Evolutionary conservation across 2,888 invertebrate genomes (phyloP), one percentile per base, ranked within the genome.

Genomic region (Cremastobaeus sp.): DNA sequence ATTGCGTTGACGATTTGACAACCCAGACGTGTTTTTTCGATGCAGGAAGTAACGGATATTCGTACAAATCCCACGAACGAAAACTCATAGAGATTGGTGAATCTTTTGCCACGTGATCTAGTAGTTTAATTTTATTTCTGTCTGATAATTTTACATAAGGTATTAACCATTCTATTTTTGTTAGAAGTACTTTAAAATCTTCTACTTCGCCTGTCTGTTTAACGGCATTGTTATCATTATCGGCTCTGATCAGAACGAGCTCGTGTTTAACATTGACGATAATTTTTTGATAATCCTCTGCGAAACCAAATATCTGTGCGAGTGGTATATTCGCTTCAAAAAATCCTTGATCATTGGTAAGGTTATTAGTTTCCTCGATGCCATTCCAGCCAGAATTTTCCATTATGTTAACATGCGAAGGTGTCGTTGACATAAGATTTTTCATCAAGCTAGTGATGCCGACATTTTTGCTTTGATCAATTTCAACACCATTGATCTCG

Each of bases 401-500:
- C 8, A 21, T 6, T 3, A 21, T 3, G 2, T 20, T 43, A 21
- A 12, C 12, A 11, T 21, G n/a, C 8, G 1, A 5, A 2, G 12
- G 11, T 5, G 3, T 43, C 5, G 9, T 5, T 11, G 43, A 43
- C 2, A 21, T 25, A 11, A 43, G 21, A 18, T 43, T 21, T 21
- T 84, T 83, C 70, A 82, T 78, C 14, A 43, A 4, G 12, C 21
- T n/a, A 1, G 43, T 11, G 4, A 43, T n/a, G 12, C 43, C 43
- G 1, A n/a, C n/a, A 21, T 21, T 21, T 12, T 20, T 43, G 1
- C 43, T 76, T 2, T 77, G 72, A 79, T 85, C 82, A 43, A 86
- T 81, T 69, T 83, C 82, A 9, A 82, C 73, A 21, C 81, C 84
- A 71, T 83, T 84, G 5, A 85, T 15, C 68, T 85, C 83, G 15